These are phyloP conservation scores for Volucella inflata DNA, from an alignment of 2,888 invertebrate species.

Conservation along the genomic window DNA sequence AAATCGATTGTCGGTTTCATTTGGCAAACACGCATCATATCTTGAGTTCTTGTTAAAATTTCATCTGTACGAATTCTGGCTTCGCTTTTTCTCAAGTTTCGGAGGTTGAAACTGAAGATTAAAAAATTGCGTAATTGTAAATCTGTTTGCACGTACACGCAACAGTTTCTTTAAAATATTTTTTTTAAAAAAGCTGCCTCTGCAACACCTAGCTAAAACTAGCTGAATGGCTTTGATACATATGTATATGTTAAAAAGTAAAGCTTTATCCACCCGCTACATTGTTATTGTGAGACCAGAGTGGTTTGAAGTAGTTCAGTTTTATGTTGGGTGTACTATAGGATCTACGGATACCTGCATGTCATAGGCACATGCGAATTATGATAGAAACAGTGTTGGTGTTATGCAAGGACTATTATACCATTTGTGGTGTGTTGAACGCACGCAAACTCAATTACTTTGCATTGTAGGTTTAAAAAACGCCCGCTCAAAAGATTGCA, in stretches of 20 bases:
- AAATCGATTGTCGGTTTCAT: too few species aligned
- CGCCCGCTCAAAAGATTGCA: constrained; percentile 71
- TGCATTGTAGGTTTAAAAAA: constrained; percentile 75
- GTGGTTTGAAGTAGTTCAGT: constrained; percentile 19
- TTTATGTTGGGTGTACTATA: background rate
- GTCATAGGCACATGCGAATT: constrained; percentile 58
- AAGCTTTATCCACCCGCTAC: background rate
- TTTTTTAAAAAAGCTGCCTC: too few species aligned
- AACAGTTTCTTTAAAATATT: too few species aligned
- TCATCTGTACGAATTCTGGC: too few species aligned
- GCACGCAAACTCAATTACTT: constrained; percentile 76
- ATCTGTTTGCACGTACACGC: too few species aligned
- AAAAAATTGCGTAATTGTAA: too few species aligned
- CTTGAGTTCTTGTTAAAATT: background rate
- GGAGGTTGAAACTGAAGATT: too few species aligned
- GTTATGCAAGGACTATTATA: constrained; percentile 75
- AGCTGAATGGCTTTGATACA: too few species aligned
- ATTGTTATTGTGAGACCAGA: constrained; percentile 1
- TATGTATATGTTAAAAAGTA: too few species aligned
- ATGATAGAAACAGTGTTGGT: constrained; percentile 72
- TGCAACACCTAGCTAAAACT: too few species aligned
- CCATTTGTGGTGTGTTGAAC: constrained; percentile 75
- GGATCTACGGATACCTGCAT: constrained; percentile 12
- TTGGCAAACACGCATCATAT: background rate
- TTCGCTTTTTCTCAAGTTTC: too few species aligned